These are phyloP conservation scores for Enteromius treurensis DNA, from an alignment of 2,797 vertebrate genomes.

Conservation along the genomic window DNA sequence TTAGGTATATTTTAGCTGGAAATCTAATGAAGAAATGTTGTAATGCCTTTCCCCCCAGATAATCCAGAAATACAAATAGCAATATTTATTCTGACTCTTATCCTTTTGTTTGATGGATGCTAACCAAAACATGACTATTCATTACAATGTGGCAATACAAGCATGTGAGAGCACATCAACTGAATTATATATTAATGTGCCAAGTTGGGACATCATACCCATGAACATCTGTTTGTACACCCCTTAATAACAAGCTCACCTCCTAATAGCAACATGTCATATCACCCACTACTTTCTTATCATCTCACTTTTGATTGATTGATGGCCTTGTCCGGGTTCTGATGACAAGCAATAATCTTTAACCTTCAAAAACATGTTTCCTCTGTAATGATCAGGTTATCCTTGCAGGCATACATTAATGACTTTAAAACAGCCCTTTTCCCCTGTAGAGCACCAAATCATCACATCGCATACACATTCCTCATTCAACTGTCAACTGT, in stretches of 20 bases:
- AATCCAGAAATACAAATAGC: neutral
- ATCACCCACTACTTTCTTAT: neutral
- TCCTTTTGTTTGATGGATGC: neutral
- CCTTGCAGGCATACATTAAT: conserved; percentile 24
- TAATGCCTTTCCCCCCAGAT: neutral
- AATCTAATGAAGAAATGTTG: neutral
- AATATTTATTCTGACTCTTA: neutral
- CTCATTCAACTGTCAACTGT: neutral
- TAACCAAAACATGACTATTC: neutral
- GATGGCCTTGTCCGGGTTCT: conserved; percentile 26
- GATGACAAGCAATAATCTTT: conserved; percentile 30
- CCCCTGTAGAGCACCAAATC: conserved; percentile 19
- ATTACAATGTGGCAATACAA: neutral
- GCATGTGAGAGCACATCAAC: neutral
- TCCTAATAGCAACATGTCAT: neutral
- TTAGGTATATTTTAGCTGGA: neutral
- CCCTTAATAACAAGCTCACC: neutral
- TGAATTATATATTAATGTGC: neutral
- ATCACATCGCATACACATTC: conserved; percentile 14
- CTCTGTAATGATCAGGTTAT: conserved; percentile 21
- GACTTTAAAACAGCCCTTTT: conserved; percentile 1
- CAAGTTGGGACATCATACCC: neutral
- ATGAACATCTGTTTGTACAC: neutral
- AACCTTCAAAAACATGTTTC: conserved; percentile 37
- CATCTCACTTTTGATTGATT: conserved; percentile 24